A percentile compares a stretch with the other conserved stretches of the same genome.
These are phyloP conservation scores for Taeniopygia guttata DNA, from an alignment of 2,797 vertebrate species.

Conservation along the genomic window DNA sequence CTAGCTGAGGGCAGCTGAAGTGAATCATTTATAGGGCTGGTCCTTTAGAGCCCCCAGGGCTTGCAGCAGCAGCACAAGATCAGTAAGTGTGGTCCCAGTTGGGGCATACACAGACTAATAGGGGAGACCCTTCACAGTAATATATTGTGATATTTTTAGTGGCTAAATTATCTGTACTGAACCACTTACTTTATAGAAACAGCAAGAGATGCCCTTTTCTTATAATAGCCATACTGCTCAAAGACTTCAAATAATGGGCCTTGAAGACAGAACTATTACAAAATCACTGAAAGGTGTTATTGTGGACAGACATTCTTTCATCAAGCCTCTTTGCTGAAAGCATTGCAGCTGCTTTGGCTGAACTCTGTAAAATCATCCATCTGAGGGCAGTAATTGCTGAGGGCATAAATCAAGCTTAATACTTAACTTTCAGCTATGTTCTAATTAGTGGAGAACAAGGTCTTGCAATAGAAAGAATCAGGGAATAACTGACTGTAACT, in stretches of 20 bases:
- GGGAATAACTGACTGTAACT: constrained; percentile 13
- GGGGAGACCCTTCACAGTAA: not conserved
- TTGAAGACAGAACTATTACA: not conserved
- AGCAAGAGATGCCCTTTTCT: not conserved
- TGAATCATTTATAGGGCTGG: not conserved
- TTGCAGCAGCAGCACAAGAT: not conserved
- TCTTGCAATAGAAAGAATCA: not conserved
- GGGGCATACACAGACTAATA: not conserved
- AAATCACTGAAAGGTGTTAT: not conserved
- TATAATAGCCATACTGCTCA: not conserved
- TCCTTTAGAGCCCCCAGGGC: not conserved
- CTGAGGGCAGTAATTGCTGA: not conserved
- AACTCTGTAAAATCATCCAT: not conserved
- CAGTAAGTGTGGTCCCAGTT: not conserved
- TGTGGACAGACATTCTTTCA: not conserved
- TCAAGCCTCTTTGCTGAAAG: not conserved
- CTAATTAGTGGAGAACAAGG: constrained; percentile 33
- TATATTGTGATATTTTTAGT: not conserved
- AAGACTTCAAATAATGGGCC: not conserved
- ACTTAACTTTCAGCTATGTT: not conserved
- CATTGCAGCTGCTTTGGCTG: not conserved
- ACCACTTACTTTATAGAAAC: not conserved
- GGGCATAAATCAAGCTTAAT: not conserved
- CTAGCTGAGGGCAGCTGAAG: not conserved
- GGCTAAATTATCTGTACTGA: not conserved